phyloP scores from a whole-genome alignment of 2,888 invertebrate species.

The Malacosoma neustria region DNA sequence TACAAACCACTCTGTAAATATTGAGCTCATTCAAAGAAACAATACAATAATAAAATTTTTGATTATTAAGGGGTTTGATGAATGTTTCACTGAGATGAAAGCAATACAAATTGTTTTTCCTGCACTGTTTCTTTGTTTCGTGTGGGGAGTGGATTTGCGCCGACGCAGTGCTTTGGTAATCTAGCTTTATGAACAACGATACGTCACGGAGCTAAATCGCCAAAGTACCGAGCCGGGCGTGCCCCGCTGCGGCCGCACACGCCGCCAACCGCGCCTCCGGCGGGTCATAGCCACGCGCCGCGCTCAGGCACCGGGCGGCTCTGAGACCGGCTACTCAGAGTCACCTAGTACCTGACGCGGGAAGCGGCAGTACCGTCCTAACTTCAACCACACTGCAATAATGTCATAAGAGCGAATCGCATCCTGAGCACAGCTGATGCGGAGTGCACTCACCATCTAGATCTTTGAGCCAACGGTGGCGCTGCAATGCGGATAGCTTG shows the following conservation, averaged over 20 bases:
- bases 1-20: too few relatives aligned
- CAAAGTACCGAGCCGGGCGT: slow-evolving; percentile 81
- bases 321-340: slow-evolving; percentile 81
- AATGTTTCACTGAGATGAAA: too few relatives aligned
- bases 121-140: neutral
- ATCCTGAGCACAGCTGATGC: too few relatives aligned
- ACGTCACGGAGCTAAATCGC: slow-evolving; percentile 92
- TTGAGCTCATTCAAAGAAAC: too few relatives aligned
- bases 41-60: too few relatives aligned
- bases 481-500: neutral
- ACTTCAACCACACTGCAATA: too few relatives aligned
- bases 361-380: slow-evolving; percentile 20
- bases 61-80: too few relatives aligned
- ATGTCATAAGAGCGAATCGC: too few relatives aligned
- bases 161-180: slow-evolving; percentile 90
- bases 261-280: slow-evolving; percentile 48
- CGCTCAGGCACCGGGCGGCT: slow-evolving; percentile 70
- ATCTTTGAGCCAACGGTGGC: neutral
- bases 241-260: slow-evolving; percentile 2
- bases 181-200: slow-evolving; percentile 90
- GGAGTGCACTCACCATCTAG: neutral
- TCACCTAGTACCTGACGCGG: slow-evolving; percentile 90
- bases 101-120: too few relatives aligned
- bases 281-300: slow-evolving; percentile 30
- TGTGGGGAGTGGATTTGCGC: slow-evolving; percentile 16